Evolutionary conservation across 2,888 invertebrate species (phyloP), one percentile per base, ranked within the genome.

Genomic region (Troides helena): DNA sequence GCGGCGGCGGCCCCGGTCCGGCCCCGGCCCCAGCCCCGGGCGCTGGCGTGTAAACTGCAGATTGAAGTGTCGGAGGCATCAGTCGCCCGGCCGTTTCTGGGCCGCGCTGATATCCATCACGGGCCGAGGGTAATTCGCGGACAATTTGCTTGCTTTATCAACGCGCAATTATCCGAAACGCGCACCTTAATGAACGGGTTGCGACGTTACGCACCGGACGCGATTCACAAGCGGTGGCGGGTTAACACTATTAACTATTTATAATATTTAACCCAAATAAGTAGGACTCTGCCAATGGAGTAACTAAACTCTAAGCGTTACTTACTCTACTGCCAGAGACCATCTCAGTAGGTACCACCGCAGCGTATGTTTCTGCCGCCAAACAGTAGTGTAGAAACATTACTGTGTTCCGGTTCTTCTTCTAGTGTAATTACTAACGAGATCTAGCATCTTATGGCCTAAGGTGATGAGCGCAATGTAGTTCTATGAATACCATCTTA

Each of bases 101-200:
- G 82, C 79, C 83, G 77, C 78, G 73, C 78, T 84, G 88, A 88
- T 90, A 87, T 86, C 82, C 87, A 88, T 90, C 88, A 87, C 77
- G 79, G 75, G 76, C 78, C 77, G 80, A 78, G 84, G 86, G 88
- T 87, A 89, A 90, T 90, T 88, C 87, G 85, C 81, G 83, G 85
- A 89, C 89, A 90, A 91, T 90, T 90, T 89, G 89, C 89, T 89
- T 86, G 87, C 85, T 87, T 89, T 91, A 92, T 91, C 91, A 89
- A 87, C 86, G 85, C 88, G 85, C 89, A 91, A 91, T 92, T 92
- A 91, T 90, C 84, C 89, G 86, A 88, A 87, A 88, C 85, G 83
- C 84, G 85, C 80, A 81, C 82, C 79, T 85, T 91, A 90, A 92
- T 90, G 88, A 88, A 88, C 85, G 88, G 39, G 89, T 87, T 89